Evolutionary conservation across 2,888 invertebrate species (phyloP).

Genomic region (Nemurella pictetii): DNA sequence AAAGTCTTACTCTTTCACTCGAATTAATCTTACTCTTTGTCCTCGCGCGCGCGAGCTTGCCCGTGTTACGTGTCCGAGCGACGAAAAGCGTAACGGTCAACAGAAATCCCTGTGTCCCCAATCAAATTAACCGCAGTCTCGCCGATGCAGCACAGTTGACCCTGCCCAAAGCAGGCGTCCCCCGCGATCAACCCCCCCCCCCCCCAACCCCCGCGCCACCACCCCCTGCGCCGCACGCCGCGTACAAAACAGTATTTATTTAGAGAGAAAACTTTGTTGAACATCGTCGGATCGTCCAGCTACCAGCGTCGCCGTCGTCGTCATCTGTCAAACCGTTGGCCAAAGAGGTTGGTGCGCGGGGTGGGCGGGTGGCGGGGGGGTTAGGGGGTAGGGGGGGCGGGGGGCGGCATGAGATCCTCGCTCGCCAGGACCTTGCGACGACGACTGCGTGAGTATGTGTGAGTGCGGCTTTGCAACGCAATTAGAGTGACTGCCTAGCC

Average conservation of each 20-base stretch:
- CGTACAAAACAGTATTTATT: conserved; percentile 32
- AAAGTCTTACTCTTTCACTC: not conserved
- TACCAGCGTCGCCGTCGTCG: not conserved
- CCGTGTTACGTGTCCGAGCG: not conserved
- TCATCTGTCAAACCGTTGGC: conserved; percentile 12
- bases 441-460: conserved; percentile 18
- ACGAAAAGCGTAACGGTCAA: not conserved
- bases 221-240: conserved; percentile 18
- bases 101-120: conserved; percentile 12
- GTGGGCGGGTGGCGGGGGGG: conserved; percentile 11
- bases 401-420: not conserved
- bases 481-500: conserved; percentile 48
- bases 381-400: conserved; percentile 5
- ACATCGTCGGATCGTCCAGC: conserved; percentile 1
- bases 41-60: not conserved
- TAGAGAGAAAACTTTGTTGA: conserved; percentile 38
- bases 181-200: not conserved
- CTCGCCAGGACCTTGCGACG: not conserved
- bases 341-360: conserved; percentile 14
- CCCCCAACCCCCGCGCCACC: not conserved
- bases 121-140: not conserved
- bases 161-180: not conserved
- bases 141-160: not conserved
- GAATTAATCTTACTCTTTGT: no score
- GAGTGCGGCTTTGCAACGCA: conserved; percentile 52